These are phyloP conservation scores for Junonia oenone DNA, from an alignment of 2,888 invertebrate species.

Conservation along the genomic window DNA sequence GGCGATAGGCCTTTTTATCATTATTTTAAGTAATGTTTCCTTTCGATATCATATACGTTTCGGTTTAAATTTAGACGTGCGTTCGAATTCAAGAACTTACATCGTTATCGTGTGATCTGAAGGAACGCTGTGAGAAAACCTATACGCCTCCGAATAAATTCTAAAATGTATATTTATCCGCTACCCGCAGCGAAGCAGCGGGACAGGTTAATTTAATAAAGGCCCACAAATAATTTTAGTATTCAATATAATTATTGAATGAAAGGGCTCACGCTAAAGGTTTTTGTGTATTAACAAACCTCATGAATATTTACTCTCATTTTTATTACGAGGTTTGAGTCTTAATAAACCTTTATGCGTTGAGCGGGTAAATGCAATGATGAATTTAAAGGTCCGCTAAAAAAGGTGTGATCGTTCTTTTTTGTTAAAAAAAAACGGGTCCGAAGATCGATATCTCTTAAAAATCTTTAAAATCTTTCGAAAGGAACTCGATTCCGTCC, in stretches of 20 bases:
- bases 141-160: slow-evolving; percentile 16
- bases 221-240: slow-evolving; percentile 16
- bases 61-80: not conserved
- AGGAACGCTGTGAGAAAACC: slow-evolving; percentile 9
- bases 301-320: slow-evolving; percentile 1
- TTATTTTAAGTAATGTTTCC: slow-evolving; percentile 5
- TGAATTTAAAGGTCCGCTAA: not conserved
- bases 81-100: not conserved
- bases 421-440: slow-evolving; percentile 6
- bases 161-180: slow-evolving; percentile 9
- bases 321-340: not conserved
- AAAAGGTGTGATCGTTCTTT: not conserved
- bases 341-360: not conserved
- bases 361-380: not conserved
- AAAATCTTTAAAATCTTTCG: slow-evolving; percentile 5
- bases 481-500: slow-evolving; percentile 6
- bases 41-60: slow-evolving; percentile 4
- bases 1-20: slow-evolving; percentile 7
- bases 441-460: slow-evolving; percentile 13
- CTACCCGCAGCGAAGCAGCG: slow-evolving; percentile 20
- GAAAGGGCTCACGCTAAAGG: slow-evolving; percentile 12
- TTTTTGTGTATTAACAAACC: slow-evolving; percentile 4
- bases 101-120: not conserved
- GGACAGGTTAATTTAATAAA: slow-evolving; percentile 21
- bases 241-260: slow-evolving; percentile 19